phyloP scores from a whole-genome alignment of 2,888 invertebrate species.

The Elmis aenea region DNA sequence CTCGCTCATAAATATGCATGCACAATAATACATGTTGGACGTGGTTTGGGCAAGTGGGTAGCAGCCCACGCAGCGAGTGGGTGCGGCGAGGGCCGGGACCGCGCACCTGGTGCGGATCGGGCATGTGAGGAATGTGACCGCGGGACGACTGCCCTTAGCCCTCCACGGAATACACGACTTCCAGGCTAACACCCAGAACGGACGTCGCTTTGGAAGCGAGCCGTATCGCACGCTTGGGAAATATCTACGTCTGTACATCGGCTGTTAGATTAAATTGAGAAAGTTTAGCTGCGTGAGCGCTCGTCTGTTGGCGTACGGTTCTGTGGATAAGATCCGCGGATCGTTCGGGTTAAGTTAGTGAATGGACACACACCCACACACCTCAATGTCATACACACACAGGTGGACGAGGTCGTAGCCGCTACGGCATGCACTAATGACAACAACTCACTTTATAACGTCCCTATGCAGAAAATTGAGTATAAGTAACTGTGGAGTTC shows the following conservation, averaged over 20 bases:
- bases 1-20: slow-evolving; percentile 42
- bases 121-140: slow-evolving; percentile 16
- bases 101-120: slow-evolving; percentile 26
- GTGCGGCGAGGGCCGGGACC: slow-evolving; percentile 33
- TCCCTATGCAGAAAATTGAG: slow-evolving; percentile 16
- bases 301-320: too few relatives aligned
- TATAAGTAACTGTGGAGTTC: slow-evolving; percentile 14
- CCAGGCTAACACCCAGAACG: too few relatives aligned
- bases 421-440: slow-evolving; percentile 1
- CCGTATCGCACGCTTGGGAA: too few relatives aligned
- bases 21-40: slow-evolving; percentile 35
- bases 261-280: too few relatives aligned
- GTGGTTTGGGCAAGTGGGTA: slow-evolving; percentile 37
- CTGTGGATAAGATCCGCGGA: too few relatives aligned
- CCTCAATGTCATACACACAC: slow-evolving; percentile 41
- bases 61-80: slow-evolving; percentile 37
- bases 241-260: too few relatives aligned
- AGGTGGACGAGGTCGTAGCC: slow-evolving; percentile 29
- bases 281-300: too few relatives aligned
- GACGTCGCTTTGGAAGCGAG: too few relatives aligned
- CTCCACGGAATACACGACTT: too few relatives aligned
- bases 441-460: slow-evolving; percentile 18
- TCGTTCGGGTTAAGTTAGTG: neutral
- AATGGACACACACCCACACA: slow-evolving; percentile 36
- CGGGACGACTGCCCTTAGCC: slow-evolving; percentile 17